Evolutionary conservation across 1,140 invertebrate genomes (phyloP), one percentile per base, ranked within the genome.

Genomic region (Leptonema lineaticorne): DNA sequence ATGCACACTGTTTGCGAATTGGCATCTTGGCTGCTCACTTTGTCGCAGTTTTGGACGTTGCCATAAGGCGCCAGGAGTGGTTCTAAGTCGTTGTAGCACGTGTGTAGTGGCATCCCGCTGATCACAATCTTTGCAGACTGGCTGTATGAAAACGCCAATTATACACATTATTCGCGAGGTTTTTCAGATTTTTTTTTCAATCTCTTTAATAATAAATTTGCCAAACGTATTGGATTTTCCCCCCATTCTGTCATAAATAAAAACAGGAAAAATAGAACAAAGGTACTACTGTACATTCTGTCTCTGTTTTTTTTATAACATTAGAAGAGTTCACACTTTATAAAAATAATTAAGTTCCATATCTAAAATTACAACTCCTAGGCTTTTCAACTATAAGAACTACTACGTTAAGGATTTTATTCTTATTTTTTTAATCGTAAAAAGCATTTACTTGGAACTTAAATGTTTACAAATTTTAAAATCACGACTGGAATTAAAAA

Each of bases 61-160:
- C 93, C 93, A 79, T 92, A 92, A 75, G 85, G 88, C 74, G 85
- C 84, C 70, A 96, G 85, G 71, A 95, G 84, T 69, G 86, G 85
- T 82, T 95, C 91, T 80, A 96, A 86, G 81, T 95, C 92, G 78
- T 94, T 92, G 80, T 90, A 86, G 77, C 87, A 87, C 71, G 88
- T 85, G 81, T 93, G 89, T 73, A 86, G 82, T 71, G 92, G 91
- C 76, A 96, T 84, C 79, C 94, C 94, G 81, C 90, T 92, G 81
- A 96, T 89, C 75, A 94, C 86, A 74, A 95, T 87, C 83, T 92
- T 93, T 77, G 88, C 86, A 68, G 88, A 87, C 79, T 89, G 86
- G 84, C 89, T 90, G 87, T 76, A 85, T 85, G 78, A 82, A 80
- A 78, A 78, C 62, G 48, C 70, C 66, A 66, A 68, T n/a, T n/a